Base-by-base conservation (phyloP, 2,888 invertebrate species). In the Polydesmus complanatus region DNA sequence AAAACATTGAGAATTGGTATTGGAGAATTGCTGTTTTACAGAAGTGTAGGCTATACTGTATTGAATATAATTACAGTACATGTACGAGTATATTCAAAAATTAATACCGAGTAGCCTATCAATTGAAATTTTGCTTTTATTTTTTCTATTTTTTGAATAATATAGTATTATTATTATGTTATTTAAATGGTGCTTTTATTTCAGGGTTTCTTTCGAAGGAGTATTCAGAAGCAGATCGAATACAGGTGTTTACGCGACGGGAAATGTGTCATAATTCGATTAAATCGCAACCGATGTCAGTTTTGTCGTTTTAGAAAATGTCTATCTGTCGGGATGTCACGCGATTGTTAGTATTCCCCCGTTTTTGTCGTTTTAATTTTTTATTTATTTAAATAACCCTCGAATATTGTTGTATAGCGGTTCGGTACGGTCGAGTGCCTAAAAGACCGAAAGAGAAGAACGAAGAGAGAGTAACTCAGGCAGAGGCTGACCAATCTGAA, bases 241-340 rank as follows among this genome's bases (percentile, higher is more conserved):
- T 94, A 94, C 77, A 82, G 93, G 71, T 94, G 94, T 75, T 79
- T 94, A 69, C 80, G 93, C 66, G 92, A 93, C 79, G 91, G 92
- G 69, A 91, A 92, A 80, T 94, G 94, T 75, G 79, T 90, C 70
- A 92, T 95, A 63, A 92, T 92, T 74, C 81, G 94, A 69, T 81
- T 93, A 69, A 94, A 93, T 78, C 80, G 94, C 68, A 95, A 95
- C 80, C 84, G 94, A 69, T 94, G 94, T 76, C 94, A 95, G 76
- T 93, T 85, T 76, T 95, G 94, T 80, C 83, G 94, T 71, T 94
- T 95, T 78, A 92, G 90, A 77, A 95, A 95, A 85, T 94, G 94
- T 76, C 80, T 94, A 64, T 85, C 91, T 50, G 93, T 93, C 71
- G 94, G 94, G 74, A 94, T 94, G 94, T 92, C 92, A 73, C 83